Conservation (phyloP, 2,888 invertebrate genomes). For the Sphaerophoria rueppellii region DNA sequence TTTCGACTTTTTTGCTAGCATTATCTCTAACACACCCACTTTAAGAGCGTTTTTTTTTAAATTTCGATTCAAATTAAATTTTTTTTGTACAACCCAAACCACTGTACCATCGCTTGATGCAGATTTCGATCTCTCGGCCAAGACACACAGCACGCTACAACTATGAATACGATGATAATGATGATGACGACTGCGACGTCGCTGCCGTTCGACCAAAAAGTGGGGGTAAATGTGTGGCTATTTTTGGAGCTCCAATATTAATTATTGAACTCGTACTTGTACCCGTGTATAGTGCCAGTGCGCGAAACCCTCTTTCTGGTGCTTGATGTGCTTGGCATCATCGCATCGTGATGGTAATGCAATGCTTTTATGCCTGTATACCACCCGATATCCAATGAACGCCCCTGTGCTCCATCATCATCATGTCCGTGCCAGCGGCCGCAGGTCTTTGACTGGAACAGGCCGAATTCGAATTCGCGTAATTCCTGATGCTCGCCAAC, state of each 20-base stretch:
- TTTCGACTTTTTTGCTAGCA: too few relatives aligned
- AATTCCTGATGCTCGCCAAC: slow-evolving; percentile 30
- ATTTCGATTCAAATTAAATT: too few relatives aligned
- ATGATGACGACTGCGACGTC: too few relatives aligned
- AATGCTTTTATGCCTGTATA: too few relatives aligned
- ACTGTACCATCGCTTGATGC: background rate
- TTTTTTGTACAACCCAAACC: too few relatives aligned
- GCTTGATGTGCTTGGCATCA: slow-evolving; percentile 26
- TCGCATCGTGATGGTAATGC: background rate
- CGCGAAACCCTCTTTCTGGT: slow-evolving; percentile 59
- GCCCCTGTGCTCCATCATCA: background rate
- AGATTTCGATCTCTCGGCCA: background rate
- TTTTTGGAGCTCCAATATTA: slow-evolving; percentile 73
- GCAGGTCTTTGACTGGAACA: slow-evolving; percentile 69
- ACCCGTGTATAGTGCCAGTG: background rate
- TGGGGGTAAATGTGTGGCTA: slow-evolving; percentile 68
- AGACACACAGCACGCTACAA: background rate
- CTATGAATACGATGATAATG: background rate
- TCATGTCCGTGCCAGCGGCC: slow-evolving; percentile 6
- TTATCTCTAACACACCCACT: too few relatives aligned
- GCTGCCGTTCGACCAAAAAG: slow-evolving; percentile 34
- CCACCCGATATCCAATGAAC: background rate
- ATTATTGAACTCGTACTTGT: slow-evolving; percentile 53
- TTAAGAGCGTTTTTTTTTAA: too few relatives aligned
- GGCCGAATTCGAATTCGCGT: slow-evolving; percentile 34